phyloP scores from a whole-genome alignment of 1,140 invertebrate genomes.

The Diprion similis region DNA sequence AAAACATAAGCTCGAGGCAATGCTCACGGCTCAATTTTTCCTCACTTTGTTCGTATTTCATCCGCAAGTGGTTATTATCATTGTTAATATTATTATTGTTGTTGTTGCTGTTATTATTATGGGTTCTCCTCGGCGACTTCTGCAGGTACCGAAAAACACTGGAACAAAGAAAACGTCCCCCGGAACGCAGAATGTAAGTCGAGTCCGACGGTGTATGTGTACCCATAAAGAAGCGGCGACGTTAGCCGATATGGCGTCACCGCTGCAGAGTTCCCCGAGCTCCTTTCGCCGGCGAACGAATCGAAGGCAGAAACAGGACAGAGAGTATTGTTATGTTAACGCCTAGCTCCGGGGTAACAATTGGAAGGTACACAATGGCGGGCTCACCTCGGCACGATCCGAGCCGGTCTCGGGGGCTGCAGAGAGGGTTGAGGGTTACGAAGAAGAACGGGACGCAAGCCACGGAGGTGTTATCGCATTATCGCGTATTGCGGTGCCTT shows the following conservation, averaged over 20 bases:
- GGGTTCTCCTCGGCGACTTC: too few relatives aligned
- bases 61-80: not conserved
- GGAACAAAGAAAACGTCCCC: too few relatives aligned
- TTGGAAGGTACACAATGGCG: slow-evolving; percentile 53
- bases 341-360: slow-evolving; percentile 51
- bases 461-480: slow-evolving; percentile 51
- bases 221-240: too few relatives aligned
- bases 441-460: slow-evolving; percentile 20
- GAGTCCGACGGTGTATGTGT: too few relatives aligned
- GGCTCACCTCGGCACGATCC: slow-evolving; percentile 37
- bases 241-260: not conserved
- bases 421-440: slow-evolving; percentile 11
- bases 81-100: too few relatives aligned
- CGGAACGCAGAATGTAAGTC: too few relatives aligned
- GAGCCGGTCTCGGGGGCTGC: slow-evolving; percentile 18
- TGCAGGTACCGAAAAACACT: too few relatives aligned
- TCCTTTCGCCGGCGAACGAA: slow-evolving; percentile 28
- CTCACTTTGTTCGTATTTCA: slow-evolving; percentile 3
- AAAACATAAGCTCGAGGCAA: too few relatives aligned
- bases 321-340: slow-evolving; percentile 58
- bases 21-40: not conserved
- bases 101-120: too few relatives aligned
- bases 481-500: slow-evolving; percentile 53
- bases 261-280: slow-evolving; percentile 17
- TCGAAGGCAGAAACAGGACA: slow-evolving; percentile 1